Conservation (phyloP, 2,888 invertebrate species). For the Cynaeus angustus region DNA sequence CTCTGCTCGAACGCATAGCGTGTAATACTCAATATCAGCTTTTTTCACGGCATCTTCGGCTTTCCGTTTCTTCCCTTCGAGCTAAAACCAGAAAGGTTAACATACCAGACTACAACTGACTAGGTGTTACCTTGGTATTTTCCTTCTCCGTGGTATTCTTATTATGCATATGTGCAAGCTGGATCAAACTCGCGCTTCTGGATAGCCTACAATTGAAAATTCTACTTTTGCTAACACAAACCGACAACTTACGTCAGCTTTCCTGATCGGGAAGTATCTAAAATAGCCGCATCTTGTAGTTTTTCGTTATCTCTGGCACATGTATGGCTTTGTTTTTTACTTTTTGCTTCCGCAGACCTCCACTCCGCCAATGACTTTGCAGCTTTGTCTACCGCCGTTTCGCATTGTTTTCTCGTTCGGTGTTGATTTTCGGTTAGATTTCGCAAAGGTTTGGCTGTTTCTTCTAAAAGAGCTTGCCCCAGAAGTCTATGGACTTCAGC, state of each 20-base stretch:
- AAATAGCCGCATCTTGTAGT: conserved; percentile 85
- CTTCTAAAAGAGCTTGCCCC: conserved; percentile 82
- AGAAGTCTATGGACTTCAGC: conserved; percentile 89
- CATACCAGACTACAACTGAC: background rate
- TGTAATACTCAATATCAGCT: conserved; percentile 95
- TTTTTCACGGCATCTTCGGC: conserved; percentile 93
- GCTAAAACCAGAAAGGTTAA: conserved; percentile 69
- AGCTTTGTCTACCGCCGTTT: conserved; percentile 89
- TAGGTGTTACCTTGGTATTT: conserved; percentile 73
- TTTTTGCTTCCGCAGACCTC: conserved; percentile 89
- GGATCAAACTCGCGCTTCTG: conserved; percentile 70
- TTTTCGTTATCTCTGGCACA: conserved; percentile 94
- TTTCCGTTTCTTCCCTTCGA: conserved; percentile 91
- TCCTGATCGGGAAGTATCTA: conserved; percentile 73
- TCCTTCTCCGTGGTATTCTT: conserved; percentile 75
- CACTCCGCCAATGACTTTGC: conserved; percentile 87
- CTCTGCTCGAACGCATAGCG: conserved; percentile 92
- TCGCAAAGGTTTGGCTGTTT: conserved; percentile 91
- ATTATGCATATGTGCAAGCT: conserved; percentile 68
- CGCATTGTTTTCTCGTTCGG: conserved; percentile 82
- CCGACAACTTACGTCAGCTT: conserved; percentile 62
- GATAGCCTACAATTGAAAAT: conserved; percentile 66
- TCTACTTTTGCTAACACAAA: background rate
- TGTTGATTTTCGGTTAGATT: conserved; percentile 81
- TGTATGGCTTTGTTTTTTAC: conserved; percentile 90